Evolutionary conservation across 2,797 vertebrate species (phyloP), one percentile per base, ranked within the genome.

Genomic region (Danio tinwini): DNA sequence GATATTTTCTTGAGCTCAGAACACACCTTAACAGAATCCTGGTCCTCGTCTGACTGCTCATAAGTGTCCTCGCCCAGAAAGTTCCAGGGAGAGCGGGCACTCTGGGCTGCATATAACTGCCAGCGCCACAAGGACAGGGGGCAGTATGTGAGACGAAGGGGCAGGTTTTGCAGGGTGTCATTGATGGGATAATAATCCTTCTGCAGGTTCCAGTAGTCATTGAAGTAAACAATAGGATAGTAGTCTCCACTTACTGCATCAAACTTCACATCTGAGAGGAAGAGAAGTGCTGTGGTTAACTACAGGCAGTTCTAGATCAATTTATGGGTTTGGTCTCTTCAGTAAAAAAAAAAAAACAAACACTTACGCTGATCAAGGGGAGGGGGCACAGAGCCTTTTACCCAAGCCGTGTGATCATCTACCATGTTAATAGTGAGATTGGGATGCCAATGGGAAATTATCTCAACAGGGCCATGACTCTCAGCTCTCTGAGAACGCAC

Each of bases 131-230:
- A 89, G 0, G 97, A 98, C 13, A 99, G 93, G 0, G 97, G 97
- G 84, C 97, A 98, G 92, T 93, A 98, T 68, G 85, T 89, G 45
- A 99, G 93, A 0, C 95, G 95, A 59, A 98, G 91, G 0, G 97
- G 97, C 45, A 98, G 91, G 61, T 87, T 90, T 39, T 85, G 88
- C 84, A 98, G 89, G 2, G 91, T 94, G 3, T 95, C 94, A 0
- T 99, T 99, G 86, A 99, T 94, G 68, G 97, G 94, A 85, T 94
- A 97, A 78, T 98, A 97, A 37, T 99, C 97, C 88, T 96, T 97
- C 92, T 99, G 97, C 82, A 99, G 95, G 92, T 99, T 99, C 97
- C 97, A 99, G 94, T 99, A 99, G 86, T 99, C 97, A 0, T 99
- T 99, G 92, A 98, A 98, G 90, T 98, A 99, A 17, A 98, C 91